Percentiles rank a stretch among this genome's conserved stretches.
These are phyloP conservation scores for Loris lydekkerianus DNA, from an alignment of 2,797 vertebrate species.

Conservation along the genomic window DNA sequence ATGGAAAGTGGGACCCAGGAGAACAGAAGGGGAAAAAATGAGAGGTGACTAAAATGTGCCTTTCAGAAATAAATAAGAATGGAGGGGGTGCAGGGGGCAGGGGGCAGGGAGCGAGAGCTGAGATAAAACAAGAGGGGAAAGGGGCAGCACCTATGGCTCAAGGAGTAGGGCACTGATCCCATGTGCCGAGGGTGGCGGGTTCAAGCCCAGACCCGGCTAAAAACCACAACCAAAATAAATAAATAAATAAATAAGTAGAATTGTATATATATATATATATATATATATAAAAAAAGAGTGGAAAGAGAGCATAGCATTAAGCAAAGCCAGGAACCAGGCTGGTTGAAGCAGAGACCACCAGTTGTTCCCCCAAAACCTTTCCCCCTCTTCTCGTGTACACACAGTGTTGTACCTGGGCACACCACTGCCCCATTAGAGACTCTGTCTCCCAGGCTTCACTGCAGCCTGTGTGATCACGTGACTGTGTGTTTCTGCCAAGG, in stretches of 20 bases:
- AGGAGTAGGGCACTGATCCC: no score
- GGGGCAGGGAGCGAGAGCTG: not conserved
- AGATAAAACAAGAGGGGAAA: not conserved
- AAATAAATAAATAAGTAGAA: no score
- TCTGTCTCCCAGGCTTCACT: not conserved
- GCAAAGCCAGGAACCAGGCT: not conserved
- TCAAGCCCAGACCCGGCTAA: no score
- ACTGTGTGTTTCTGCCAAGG: not conserved
- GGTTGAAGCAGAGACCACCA: not conserved
- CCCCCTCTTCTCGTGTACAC: not conserved
- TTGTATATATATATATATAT: no score
- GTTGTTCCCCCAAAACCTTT: not conserved
- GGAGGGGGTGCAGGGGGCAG: no score
- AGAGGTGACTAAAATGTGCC: not conserved
- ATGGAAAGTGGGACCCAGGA: not conserved
- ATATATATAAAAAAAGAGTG: not conserved
- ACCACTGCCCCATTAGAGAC: not conserved
- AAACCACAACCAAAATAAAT: no score
- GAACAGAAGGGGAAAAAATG: not conserved
- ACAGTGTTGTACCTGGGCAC: not conserved
- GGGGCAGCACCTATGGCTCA: no score
- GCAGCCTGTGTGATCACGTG: not conserved
- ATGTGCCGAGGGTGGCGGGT: no score
- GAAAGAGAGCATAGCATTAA: not conserved
- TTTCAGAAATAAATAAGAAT: conserved; percentile 57